phyloP scores from a whole-genome alignment of 2,797 vertebrate genomes.

The Apogon hyalosoma region DNA sequence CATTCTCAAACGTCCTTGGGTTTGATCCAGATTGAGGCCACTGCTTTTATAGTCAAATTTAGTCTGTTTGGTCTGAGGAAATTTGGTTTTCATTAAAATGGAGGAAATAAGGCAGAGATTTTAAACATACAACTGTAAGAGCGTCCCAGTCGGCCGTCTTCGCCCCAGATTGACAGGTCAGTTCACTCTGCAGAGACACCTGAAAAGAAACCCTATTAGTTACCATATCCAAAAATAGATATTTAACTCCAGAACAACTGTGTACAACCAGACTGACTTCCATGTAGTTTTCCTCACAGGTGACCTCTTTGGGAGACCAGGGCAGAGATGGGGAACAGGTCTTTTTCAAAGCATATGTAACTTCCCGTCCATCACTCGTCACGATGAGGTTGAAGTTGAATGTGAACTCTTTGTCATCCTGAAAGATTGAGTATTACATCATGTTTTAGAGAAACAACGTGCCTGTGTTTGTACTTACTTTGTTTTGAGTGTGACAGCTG shows the following conservation, averaged over 20 bases:
- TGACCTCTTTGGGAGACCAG: constrained; percentile 83
- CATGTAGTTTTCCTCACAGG: constrained; percentile 86
- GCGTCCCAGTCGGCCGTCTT: constrained; percentile 27
- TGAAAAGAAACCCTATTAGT: constrained; percentile 6
- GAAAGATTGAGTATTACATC: neutral
- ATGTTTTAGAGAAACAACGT: no score
- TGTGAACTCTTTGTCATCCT: constrained; percentile 77
- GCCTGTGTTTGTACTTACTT: constrained; percentile 36
- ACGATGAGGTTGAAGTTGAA: constrained; percentile 77
- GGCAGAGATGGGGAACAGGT: constrained; percentile 71
- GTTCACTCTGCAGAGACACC: constrained; percentile 70
- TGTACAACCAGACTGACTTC: constrained; percentile 69
- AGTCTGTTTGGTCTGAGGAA: no score
- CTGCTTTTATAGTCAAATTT: no score
- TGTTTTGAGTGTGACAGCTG: constrained; percentile 74
- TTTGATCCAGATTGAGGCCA: no score
- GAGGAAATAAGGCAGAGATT: neutral
- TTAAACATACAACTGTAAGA: constrained; percentile 31
- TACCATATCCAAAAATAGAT: no score
- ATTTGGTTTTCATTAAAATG: no score
- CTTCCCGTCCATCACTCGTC: constrained; percentile 46
- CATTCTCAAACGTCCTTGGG: no score
- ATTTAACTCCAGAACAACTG: no score
- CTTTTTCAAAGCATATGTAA: constrained; percentile 67
- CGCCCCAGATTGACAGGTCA: constrained; percentile 37